Evolutionary conservation across 2,797 vertebrate genomes (phyloP).

Genomic region (Calcarius lapponicus): DNA sequence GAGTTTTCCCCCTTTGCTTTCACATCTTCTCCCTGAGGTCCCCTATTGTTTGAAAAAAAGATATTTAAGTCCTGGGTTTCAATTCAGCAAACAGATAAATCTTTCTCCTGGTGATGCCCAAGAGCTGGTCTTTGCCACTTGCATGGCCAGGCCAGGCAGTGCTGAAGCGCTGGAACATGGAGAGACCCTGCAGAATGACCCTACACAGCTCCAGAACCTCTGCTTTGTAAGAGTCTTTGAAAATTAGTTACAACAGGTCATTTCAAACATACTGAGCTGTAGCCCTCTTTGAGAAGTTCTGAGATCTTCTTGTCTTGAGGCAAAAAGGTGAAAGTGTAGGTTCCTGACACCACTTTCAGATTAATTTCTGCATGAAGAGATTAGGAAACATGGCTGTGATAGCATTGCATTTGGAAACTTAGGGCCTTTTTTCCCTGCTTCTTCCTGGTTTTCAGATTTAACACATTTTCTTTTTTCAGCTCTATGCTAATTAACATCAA

Average conservation of each 20-base stretch:
- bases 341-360: neutral
- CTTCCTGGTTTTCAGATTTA: slow-evolving; percentile 11
- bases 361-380: neutral
- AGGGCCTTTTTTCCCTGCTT: neutral
- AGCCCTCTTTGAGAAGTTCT: neutral
- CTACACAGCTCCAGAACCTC: neutral
- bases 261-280: rapidly evolving
- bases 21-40: neutral
- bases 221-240: neutral
- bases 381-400: neutral
- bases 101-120: neutral
- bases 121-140: neutral
- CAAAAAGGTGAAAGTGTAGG: neutral
- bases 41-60: neutral
- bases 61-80: neutral
- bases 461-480: slow-evolving; percentile 33
- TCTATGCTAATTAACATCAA: slow-evolving; percentile 26
- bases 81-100: neutral
- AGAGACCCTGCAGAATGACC: neutral
- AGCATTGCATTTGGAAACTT: neutral
- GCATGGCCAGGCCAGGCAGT: neutral
- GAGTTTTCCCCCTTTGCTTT: neutral
- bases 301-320: neutral
- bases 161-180: neutral
- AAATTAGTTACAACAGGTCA: neutral